phyloP scores from a whole-genome alignment of 92 coral and sea anemone species.

The Umimayanthus kanabou region DNA sequence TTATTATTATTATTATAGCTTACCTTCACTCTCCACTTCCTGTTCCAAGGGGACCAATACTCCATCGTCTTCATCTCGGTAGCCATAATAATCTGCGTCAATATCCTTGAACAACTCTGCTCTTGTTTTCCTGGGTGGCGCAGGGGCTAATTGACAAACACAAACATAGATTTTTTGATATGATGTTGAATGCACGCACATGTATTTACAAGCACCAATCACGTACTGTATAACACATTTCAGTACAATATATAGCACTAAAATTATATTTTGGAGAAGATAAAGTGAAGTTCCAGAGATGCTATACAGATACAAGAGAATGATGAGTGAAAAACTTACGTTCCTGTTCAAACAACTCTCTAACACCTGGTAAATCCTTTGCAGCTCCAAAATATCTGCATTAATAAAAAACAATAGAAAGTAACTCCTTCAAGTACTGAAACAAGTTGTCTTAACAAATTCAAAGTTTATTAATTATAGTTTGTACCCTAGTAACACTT shows the following conservation, averaged over 20 bases:
- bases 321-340: conserved; percentile 61
- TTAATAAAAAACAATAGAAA: background rate
- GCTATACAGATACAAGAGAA: too few relatives aligned
- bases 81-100: conserved; percentile 99
- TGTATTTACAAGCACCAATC: background rate
- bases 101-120: conserved; percentile 92
- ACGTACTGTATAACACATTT: background rate
- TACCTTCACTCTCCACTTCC: conserved; percentile 91
- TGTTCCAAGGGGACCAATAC: conserved; percentile 94
- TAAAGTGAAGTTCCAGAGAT: background rate
- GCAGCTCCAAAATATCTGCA: conserved; percentile 98
- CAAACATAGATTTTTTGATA: background rate
- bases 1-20: too few relatives aligned
- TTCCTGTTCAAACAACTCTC: conserved; percentile 98
- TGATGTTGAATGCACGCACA: too few relatives aligned
- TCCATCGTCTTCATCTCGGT: conserved; percentile 99
- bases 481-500: too few relatives aligned
- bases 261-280: too few relatives aligned
- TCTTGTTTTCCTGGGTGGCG: conserved; percentile 96
- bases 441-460: background rate
- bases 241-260: too few relatives aligned
- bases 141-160: conserved; percentile 77
- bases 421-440: too few relatives aligned
- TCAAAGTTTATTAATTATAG: background rate
- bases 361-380: conserved; percentile 94